Conservation (phyloP, 2,797 vertebrate genomes). For the Melanotaenia parkinsoni region DNA sequence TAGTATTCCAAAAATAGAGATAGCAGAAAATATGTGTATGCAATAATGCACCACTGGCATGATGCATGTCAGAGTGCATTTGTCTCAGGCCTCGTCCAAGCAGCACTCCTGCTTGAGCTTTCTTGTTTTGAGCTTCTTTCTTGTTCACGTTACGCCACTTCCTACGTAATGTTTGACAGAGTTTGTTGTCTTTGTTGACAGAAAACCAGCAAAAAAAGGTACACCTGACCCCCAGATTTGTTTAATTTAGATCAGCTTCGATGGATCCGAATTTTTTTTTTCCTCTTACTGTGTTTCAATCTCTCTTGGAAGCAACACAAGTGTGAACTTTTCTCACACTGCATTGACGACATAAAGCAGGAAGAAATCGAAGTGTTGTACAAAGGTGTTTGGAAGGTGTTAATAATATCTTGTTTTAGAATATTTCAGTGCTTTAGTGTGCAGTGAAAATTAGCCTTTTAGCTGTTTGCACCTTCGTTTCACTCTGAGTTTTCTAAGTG, state of each 20-base stretch:
- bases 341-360: constrained; percentile 56
- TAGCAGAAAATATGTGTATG: constrained; percentile 6
- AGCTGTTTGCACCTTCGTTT: constrained; percentile 19
- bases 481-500: background rate
- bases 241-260: constrained; percentile 20
- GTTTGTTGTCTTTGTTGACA: constrained; percentile 21
- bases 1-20: constrained; percentile 31
- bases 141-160: constrained; percentile 27
- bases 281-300: constrained; percentile 16
- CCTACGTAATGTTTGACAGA: constrained; percentile 28
- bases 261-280: constrained; percentile 7
- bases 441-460: constrained; percentile 9
- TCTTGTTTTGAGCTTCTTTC: constrained; percentile 14
- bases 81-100: constrained; percentile 6
- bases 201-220: constrained; percentile 7
- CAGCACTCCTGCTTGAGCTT: constrained; percentile 1
- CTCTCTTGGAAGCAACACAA: constrained; percentile 13
- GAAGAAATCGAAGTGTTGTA: constrained; percentile 54
- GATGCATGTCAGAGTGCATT: constrained; percentile 34
- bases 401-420: constrained; percentile 63
- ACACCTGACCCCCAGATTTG: constrained; percentile 25
- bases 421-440: constrained; percentile 20
- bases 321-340: constrained; percentile 51
- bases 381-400: constrained; percentile 68
- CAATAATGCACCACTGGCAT: constrained; percentile 1